Conservation (phyloP, 2,113 vertebrate species). For the Eulemur rufifrons region DNA sequence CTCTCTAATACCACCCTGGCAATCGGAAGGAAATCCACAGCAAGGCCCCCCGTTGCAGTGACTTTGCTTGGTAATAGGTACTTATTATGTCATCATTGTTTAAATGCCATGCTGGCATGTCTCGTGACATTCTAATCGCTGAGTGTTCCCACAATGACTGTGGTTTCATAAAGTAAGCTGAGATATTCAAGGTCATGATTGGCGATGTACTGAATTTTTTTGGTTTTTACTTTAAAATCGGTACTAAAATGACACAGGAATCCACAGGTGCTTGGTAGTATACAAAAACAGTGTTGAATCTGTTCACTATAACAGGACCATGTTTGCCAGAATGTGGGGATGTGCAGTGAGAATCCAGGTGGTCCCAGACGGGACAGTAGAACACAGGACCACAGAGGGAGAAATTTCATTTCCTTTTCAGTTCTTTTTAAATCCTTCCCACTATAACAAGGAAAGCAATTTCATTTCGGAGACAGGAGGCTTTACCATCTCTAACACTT, state of each 20-base stretch:
- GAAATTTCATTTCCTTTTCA: background rate
- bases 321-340: background rate
- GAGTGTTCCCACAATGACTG: background rate
- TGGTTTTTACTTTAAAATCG: slow-evolving; percentile 15
- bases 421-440: background rate
- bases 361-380: background rate
- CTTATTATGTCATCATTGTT: background rate
- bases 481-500: background rate
- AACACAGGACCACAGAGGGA: background rate
- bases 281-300: background rate
- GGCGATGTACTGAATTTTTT: slow-evolving; percentile 39
- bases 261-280: background rate
- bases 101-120: background rate
- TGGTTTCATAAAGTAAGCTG: background rate
- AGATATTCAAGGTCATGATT: slow-evolving; percentile 60
- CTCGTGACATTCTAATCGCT: background rate
- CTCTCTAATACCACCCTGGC: background rate
- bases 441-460: background rate
- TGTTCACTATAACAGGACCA: background rate
- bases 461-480: background rate
- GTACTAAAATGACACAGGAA: slow-evolving; percentile 19
- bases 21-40: background rate
- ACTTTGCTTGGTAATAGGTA: background rate
- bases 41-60: background rate
- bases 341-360: fast-evolving